phyloP scores from a whole-genome alignment of 2,888 invertebrate genomes.

The Nudaria mundana region DNA sequence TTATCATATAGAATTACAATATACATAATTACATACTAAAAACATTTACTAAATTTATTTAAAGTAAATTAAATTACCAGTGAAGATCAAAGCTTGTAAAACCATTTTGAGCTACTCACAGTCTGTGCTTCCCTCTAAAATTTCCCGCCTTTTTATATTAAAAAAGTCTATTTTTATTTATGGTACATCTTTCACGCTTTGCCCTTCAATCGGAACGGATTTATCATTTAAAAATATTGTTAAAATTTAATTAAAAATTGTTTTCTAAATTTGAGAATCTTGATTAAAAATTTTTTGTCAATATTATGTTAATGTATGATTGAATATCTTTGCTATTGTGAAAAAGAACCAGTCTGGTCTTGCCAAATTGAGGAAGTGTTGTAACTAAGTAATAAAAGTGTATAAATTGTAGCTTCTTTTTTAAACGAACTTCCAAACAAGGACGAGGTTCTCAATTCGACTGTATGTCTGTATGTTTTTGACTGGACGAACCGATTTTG shows the following conservation, averaged over 20 bases:
- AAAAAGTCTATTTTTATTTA: constrained; percentile 15
- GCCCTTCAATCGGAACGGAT: not conserved
- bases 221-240: constrained; percentile 5
- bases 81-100: constrained; percentile 25
- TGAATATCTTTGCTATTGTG: too few species aligned
- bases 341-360: too few species aligned
- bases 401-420: too few species aligned
- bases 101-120: constrained; percentile 28
- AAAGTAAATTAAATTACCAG: constrained; percentile 35
- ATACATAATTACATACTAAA: not conserved
- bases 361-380: too few species aligned
- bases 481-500: too few species aligned
- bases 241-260: constrained; percentile 14
- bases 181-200: constrained; percentile 10
- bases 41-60: not conserved
- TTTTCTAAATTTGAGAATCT: constrained; percentile 10
- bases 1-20: too few species aligned
- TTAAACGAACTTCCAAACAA: too few species aligned
- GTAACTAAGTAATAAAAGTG: too few species aligned
- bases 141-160: constrained; percentile 18
- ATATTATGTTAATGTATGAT: not conserved
- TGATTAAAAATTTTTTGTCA: not conserved
- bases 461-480: too few species aligned
- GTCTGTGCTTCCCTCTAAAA: constrained; percentile 16
- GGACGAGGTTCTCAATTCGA: too few species aligned